These are phyloP conservation scores for Tenthredo scrophulariae DNA, from an alignment of 2,888 invertebrate species.

Conservation along the genomic window DNA sequence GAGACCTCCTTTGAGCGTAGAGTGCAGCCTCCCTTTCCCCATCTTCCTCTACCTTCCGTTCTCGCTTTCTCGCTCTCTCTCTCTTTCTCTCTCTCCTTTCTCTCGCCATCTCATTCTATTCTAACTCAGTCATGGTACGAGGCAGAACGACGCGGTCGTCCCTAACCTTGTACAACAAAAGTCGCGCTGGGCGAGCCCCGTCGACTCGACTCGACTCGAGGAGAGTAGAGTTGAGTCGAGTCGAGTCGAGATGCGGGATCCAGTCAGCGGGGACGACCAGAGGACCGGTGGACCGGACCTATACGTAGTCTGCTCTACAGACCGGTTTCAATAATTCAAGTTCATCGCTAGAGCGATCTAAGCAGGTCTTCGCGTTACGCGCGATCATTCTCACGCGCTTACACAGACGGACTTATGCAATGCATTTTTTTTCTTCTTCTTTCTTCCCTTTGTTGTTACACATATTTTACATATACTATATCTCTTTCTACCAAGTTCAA, in stretches of 20 bases:
- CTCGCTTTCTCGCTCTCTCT: constrained; percentile 39
- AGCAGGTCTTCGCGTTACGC: constrained; percentile 36
- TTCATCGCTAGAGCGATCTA: constrained; percentile 66
- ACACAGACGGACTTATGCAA: neutral
- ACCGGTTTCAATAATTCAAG: constrained; percentile 74
- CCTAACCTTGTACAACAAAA: constrained; percentile 76
- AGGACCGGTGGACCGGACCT: constrained; percentile 11
- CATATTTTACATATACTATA: neutral
- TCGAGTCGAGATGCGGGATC: neutral
- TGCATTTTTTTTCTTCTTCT: neutral
- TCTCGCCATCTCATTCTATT: constrained; percentile 62
- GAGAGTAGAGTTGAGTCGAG: constrained; percentile 57
- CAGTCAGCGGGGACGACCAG: constrained; percentile 13
- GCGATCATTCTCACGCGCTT: constrained; percentile 19
- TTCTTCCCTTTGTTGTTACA: neutral
- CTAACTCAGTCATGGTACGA: constrained; percentile 67
- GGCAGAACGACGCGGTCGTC: constrained; percentile 59
- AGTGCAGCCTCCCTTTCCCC: constrained; percentile 36
- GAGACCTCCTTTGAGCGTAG: constrained; percentile 62
- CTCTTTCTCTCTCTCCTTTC: neutral
- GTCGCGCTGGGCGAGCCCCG: constrained; percentile 65
- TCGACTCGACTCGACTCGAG: constrained; percentile 65
- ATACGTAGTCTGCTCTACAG: constrained; percentile 51
- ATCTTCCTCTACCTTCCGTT: constrained; percentile 40
- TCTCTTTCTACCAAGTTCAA: neutral